These are phyloP conservation scores for Cheilosia urbana DNA, from an alignment of 2,888 invertebrate genomes.

Conservation along the genomic window DNA sequence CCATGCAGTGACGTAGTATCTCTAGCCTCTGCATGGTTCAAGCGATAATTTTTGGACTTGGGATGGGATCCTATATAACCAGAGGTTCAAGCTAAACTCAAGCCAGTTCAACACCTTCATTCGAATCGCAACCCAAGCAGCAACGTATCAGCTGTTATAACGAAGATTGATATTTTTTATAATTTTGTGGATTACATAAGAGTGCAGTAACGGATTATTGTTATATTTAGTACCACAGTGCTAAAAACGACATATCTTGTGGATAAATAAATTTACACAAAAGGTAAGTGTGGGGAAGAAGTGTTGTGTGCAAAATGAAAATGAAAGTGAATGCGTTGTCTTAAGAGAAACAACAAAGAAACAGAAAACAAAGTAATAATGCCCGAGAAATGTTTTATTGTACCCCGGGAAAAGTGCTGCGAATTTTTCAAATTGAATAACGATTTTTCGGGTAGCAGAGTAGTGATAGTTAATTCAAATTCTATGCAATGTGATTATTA, in stretches of 20 bases:
- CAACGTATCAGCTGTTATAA: slow-evolving; percentile 29
- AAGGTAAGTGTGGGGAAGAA: slow-evolving; percentile 52
- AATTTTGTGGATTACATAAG: slow-evolving; percentile 67
- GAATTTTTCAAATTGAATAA: slow-evolving; percentile 4
- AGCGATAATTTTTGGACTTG: slow-evolving; percentile 46
- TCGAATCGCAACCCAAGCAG: slow-evolving; percentile 64
- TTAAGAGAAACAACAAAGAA: background rate
- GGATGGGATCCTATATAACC: slow-evolving; percentile 74
- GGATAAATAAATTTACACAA: slow-evolving; percentile 54
- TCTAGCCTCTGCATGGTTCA: slow-evolving; percentile 43
- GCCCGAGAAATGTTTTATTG: background rate
- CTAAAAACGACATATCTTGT: slow-evolving; percentile 57
- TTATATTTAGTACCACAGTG: slow-evolving; percentile 43
- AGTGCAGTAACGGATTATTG: slow-evolving; percentile 64
- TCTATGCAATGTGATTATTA: slow-evolving; percentile 24
- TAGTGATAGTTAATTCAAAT: slow-evolving; percentile 39
- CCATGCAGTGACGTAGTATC: slow-evolving; percentile 56
- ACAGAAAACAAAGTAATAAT: background rate
- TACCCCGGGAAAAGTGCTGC: background rate
- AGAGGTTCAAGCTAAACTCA: slow-evolving; percentile 62
- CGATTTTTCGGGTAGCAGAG: background rate
- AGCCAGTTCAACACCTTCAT: slow-evolving; percentile 74
- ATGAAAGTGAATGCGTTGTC: slow-evolving; percentile 63
- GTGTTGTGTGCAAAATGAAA: slow-evolving; percentile 58
- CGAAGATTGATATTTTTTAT: slow-evolving; percentile 18